Evolutionary conservation across 1,140 invertebrate species (phyloP).

Genomic region (Homarus americanus): DNA sequence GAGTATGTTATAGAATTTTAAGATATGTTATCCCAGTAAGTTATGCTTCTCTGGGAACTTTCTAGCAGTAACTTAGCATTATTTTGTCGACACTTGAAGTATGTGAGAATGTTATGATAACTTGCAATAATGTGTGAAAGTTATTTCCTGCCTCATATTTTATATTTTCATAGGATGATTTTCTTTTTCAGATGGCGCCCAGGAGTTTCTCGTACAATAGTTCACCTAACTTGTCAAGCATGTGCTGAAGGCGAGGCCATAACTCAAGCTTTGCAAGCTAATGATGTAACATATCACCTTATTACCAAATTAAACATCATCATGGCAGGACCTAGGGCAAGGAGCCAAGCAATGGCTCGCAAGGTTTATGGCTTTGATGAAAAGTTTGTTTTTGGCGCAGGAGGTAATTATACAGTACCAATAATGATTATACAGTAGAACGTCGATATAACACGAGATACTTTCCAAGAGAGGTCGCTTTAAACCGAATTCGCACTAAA

Average conservation of each 20-base stretch:
- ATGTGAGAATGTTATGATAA: no score
- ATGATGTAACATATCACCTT: slow-evolving; percentile 22
- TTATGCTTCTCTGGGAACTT: no score
- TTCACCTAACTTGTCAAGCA: not conserved
- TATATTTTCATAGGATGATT: not conserved
- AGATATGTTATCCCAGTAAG: no score
- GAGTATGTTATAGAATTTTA: not conserved
- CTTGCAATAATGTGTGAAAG: no score
- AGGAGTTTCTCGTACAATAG: slow-evolving; percentile 22
- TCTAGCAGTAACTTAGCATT: no score
- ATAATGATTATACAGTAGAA: no score
- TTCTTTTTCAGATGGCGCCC: slow-evolving; percentile 13
- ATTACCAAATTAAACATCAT: not conserved
- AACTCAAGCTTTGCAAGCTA: not conserved
- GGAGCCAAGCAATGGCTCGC: not conserved
- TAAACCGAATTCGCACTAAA: no score
- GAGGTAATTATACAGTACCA: slow-evolving; percentile 16
- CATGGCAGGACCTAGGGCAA: not conserved
- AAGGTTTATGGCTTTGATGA: slow-evolving; percentile 39
- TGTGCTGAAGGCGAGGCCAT: not conserved
- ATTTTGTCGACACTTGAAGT: no score
- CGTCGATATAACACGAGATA: no score
- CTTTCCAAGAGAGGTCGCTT: no score
- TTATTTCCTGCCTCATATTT: not conserved
- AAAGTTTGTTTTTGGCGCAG: not conserved